Evolutionary conservation across 2,113 vertebrate genomes (phyloP).

Genomic region (Neodon shergylaensis): DNA sequence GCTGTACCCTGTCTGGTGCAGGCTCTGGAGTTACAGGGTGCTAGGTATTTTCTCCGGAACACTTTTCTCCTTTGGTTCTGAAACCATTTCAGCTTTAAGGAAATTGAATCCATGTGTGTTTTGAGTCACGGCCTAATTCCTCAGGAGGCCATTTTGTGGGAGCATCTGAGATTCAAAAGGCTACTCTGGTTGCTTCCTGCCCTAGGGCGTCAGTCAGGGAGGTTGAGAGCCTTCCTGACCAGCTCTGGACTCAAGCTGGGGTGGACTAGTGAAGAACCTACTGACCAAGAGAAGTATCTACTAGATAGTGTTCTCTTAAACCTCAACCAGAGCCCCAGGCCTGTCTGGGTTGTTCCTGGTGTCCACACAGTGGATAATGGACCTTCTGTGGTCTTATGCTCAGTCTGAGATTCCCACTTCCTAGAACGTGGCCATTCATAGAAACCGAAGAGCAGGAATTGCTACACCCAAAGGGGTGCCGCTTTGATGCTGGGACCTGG

Average conservation of each 20-base stretch:
- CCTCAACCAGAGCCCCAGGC: not conserved
- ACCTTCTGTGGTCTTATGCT: accelerated
- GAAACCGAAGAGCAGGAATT: too few species aligned
- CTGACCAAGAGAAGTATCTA: too few species aligned
- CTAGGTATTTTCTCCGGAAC: not conserved
- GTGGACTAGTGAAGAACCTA: accelerated
- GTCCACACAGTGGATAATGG: not conserved
- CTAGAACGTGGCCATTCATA: not conserved
- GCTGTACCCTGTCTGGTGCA: not conserved
- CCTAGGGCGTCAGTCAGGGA: not conserved
- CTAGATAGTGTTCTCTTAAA: not conserved
- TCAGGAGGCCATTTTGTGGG: conserved; percentile 58
- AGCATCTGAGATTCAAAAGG: conserved; percentile 39
- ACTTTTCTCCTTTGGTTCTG: not conserved
- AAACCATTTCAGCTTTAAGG: conserved; percentile 55
- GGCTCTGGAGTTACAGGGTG: not conserved
- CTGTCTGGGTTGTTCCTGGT: not conserved
- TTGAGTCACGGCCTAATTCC: conserved; percentile 57
- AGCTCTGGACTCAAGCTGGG: not conserved
- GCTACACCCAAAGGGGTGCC: too few species aligned
- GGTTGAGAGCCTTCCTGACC: not conserved
- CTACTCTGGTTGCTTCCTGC: not conserved
- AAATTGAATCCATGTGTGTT: conserved; percentile 76
- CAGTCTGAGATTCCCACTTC: not conserved
- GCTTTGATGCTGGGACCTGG: not conserved